Evolutionary conservation across 2,113 vertebrate genomes (phyloP).

Genomic region (Aplodontia rufa): DNA sequence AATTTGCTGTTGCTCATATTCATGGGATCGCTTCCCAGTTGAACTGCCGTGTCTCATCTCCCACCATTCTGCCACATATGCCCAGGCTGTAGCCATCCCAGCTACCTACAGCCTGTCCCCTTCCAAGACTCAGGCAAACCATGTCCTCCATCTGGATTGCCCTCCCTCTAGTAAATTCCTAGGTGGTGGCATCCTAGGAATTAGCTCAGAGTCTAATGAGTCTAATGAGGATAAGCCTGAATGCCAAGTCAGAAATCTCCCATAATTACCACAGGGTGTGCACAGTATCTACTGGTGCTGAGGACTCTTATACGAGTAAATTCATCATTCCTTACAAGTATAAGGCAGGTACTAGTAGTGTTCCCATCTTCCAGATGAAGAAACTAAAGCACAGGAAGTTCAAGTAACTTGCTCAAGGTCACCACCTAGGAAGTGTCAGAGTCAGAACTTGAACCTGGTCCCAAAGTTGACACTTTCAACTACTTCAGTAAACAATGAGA

Average conservation of each 20-base stretch:
- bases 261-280: not conserved
- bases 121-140: not conserved
- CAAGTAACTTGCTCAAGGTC: not conserved
- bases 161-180: not conserved
- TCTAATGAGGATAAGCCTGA: not conserved
- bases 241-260: not conserved
- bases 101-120: not conserved
- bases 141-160: not conserved
- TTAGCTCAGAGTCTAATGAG: not conserved
- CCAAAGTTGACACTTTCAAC: not conserved
- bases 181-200: not conserved
- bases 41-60: not conserved
- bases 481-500: not conserved
- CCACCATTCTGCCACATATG: not conserved
- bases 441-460: not conserved
- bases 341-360: not conserved
- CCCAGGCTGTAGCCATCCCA: not conserved
- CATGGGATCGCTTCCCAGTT: not conserved
- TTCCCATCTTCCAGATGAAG: not conserved
- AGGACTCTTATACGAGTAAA: not conserved
- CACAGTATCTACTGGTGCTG: not conserved
- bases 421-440: not conserved
- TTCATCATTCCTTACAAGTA: not conserved
- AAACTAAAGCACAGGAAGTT: not conserved
- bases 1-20: not conserved